Evolutionary conservation across 2,888 invertebrate genomes (phyloP).

Genomic region (Cyaniris semiargus): DNA sequence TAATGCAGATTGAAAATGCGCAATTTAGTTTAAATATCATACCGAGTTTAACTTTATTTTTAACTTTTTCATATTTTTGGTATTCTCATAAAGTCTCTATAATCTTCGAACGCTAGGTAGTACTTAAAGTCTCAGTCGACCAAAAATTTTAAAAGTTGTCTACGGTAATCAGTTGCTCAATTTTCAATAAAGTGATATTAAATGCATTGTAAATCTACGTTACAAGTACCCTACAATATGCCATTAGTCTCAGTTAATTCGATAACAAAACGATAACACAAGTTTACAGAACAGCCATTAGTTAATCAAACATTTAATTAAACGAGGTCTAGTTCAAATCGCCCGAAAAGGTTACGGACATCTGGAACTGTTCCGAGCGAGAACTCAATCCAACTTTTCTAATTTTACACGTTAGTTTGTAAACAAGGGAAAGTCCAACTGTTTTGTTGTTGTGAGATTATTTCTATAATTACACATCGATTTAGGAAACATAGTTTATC

Average conservation of each 20-base stretch:
- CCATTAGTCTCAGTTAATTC: not conserved
- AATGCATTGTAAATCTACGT: too few relatives aligned
- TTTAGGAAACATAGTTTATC: not conserved
- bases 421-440: not conserved
- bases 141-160: too few relatives aligned
- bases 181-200: too few relatives aligned
- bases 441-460: not conserved
- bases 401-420: slow-evolving; percentile 1
- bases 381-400: not conserved
- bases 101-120: too few relatives aligned
- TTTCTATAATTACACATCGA: not conserved
- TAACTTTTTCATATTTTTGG: not conserved
- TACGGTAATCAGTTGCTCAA: too few relatives aligned
- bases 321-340: not conserved
- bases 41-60: not conserved
- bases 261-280: not conserved
- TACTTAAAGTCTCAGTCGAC: too few relatives aligned
- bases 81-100: too few relatives aligned
- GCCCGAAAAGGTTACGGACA: not conserved
- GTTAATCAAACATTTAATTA: not conserved
- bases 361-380: not conserved
- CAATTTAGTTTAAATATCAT: not conserved
- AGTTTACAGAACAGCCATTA: not conserved
- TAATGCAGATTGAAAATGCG: not conserved
- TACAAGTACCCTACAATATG: too few relatives aligned